Conservation (phyloP, 2,797 vertebrate genomes). For the Philypnodon macrostomus region DNA sequence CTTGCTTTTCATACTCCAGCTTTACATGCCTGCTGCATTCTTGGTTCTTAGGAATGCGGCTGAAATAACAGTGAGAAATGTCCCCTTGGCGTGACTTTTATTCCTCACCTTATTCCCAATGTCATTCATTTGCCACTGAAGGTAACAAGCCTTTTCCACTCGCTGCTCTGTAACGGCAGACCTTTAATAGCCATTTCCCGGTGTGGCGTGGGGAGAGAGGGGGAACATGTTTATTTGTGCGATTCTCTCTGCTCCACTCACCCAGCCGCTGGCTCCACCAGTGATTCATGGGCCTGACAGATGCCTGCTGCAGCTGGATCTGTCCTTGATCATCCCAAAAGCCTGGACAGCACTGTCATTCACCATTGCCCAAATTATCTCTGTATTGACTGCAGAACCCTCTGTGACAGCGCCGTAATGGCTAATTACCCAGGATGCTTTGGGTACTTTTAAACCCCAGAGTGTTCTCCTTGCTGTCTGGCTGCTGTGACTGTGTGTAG, state of each 20-base stretch:
- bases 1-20: constrained; percentile 32
- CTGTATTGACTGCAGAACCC: constrained; percentile 99
- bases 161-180: constrained; percentile 77
- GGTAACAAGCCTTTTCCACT: constrained; percentile 81
- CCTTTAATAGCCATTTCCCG: constrained; percentile 85
- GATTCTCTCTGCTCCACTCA: constrained; percentile 89
- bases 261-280: constrained; percentile 92
- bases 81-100: constrained; percentile 72
- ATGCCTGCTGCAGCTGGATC: constrained; percentile 99
- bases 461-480: constrained; percentile 74
- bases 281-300: constrained; percentile 99
- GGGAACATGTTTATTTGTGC: constrained; percentile 83
- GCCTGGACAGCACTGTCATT: constrained; percentile 99
- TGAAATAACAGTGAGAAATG: constrained; percentile 67
- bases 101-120: constrained; percentile 79
- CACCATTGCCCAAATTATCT: constrained; percentile 99
- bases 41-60: constrained; percentile 39
- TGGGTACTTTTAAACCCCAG: constrained; percentile 91
- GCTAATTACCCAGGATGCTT: constrained; percentile 99
- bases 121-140: constrained; percentile 84
- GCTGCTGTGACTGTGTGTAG: constrained; percentile 47
- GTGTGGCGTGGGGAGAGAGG: constrained; percentile 71
- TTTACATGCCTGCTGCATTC: constrained; percentile 44
- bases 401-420: constrained; percentile 98
- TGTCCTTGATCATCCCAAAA: constrained; percentile 99